phyloP scores from a whole-genome alignment of 2,888 invertebrate genomes.

The Microplitis manilae region DNA sequence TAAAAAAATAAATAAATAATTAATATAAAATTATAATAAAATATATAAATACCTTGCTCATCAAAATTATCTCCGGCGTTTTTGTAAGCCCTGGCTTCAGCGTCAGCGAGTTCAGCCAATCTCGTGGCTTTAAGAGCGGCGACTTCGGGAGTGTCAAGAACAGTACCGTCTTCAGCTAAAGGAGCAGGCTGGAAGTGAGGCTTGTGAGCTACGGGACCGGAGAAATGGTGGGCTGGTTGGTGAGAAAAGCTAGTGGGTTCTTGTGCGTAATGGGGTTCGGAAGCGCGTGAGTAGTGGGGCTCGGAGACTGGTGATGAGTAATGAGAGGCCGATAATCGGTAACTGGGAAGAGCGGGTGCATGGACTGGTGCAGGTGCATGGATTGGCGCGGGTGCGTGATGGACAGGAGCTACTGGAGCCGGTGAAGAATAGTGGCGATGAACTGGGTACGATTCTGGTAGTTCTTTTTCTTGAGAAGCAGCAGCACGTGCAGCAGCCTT shows the following conservation, averaged over 20 bases:
- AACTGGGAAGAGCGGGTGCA: conserved; percentile 42
- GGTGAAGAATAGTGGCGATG: conserved; percentile 48
- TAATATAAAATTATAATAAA: conserved; percentile 11
- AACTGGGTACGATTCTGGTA: conserved; percentile 46
- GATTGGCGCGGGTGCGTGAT: conserved; percentile 35
- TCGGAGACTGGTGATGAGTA: not conserved
- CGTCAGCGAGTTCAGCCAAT: conserved; percentile 67
- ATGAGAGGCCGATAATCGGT: conserved; percentile 20
- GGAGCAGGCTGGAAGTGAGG: conserved; percentile 66
- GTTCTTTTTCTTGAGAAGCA: conserved; percentile 56
- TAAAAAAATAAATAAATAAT: conserved; percentile 46
- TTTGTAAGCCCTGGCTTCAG: conserved; percentile 69
- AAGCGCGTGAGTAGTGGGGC: conserved; percentile 34
- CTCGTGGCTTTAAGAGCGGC: conserved; percentile 68
- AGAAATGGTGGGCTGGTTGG: conserved; percentile 30
- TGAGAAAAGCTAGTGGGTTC: conserved; percentile 23
- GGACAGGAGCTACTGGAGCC: conserved; percentile 49
- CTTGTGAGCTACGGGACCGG: conserved; percentile 50
- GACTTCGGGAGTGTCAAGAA: conserved; percentile 69
- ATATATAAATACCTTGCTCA: conserved; percentile 54
- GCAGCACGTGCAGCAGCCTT: conserved; percentile 66
- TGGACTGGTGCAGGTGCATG: conserved; percentile 30
- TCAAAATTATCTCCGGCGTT: conserved; percentile 57
- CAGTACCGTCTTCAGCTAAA: conserved; percentile 68
- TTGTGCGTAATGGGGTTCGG: conserved; percentile 24